These are phyloP conservation scores for Lepas anatifera DNA, from an alignment of 2,888 invertebrate species.

Conservation along the genomic window DNA sequence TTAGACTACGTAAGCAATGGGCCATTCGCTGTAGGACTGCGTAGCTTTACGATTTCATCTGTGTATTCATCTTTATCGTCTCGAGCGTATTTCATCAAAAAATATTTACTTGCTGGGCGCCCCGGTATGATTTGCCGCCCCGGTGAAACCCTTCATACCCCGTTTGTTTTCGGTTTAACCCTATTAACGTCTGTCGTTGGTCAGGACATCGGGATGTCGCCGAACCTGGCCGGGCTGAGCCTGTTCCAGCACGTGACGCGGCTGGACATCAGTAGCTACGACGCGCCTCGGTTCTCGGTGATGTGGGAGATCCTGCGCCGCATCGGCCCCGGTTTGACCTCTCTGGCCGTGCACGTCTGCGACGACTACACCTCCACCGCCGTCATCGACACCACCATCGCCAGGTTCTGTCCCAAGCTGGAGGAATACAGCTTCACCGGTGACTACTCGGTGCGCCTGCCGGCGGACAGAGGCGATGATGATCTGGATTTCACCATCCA, in stretches of 20 bases:
- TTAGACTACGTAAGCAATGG: too few relatives aligned
- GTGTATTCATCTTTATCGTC: too few relatives aligned
- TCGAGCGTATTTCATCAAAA: too few relatives aligned
- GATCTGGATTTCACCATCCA: constrained; percentile 19
- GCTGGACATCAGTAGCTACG: constrained; percentile 19
- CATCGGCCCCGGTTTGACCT: constrained; percentile 18
- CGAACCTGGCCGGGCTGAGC: constrained; percentile 18
- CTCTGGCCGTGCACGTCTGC: constrained; percentile 20
- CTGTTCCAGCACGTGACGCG: constrained; percentile 14
- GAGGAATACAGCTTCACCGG: constrained; percentile 18
- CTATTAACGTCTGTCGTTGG: too few relatives aligned
- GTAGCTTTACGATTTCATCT: too few relatives aligned
- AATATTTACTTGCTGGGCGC: too few relatives aligned
- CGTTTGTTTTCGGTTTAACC: too few relatives aligned
- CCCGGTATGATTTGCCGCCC: too few relatives aligned
- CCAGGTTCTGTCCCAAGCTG: constrained; percentile 19
- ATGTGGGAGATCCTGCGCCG: constrained; percentile 18
- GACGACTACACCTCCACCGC: constrained; percentile 17
- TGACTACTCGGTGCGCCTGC: constrained; percentile 19
- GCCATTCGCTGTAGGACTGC: too few relatives aligned
- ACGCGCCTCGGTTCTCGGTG: constrained; percentile 18
- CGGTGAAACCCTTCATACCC: too few relatives aligned
- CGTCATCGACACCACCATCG: constrained; percentile 20
- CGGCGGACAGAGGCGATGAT: constrained; percentile 16
- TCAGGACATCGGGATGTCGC: constrained; percentile 19